phyloP scores from a whole-genome alignment of 1,140 invertebrate species.

The honey bee (Apis mellifera) region DNA sequence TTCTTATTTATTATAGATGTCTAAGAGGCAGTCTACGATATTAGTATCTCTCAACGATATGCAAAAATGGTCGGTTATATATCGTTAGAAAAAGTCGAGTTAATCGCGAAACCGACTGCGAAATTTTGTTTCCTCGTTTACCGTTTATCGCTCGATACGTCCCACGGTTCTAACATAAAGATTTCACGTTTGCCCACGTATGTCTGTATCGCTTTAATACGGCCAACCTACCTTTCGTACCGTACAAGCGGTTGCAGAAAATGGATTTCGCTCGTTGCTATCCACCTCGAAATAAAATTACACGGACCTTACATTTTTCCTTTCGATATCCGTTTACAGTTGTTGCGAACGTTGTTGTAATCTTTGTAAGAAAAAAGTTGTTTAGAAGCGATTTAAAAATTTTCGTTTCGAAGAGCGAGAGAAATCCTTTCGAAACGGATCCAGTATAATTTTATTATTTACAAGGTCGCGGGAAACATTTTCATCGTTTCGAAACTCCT shows the following conservation, averaged over 20 bases:
- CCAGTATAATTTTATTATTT: too few relatives aligned
- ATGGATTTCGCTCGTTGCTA: not conserved
- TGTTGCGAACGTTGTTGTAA: too few relatives aligned
- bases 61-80: constrained; percentile 3
- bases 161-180: constrained; percentile 43
- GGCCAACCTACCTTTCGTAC: constrained; percentile 14
- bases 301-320: not conserved
- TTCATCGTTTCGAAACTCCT: not conserved
- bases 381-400: too few relatives aligned
- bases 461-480: not conserved
- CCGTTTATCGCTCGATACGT: constrained; percentile 44
- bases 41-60: not conserved
- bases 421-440: too few relatives aligned
- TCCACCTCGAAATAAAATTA: not conserved
- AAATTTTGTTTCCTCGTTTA: constrained; percentile 19
- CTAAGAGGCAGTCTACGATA: not conserved
- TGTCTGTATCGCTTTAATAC: constrained; percentile 23
- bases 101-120: not conserved
- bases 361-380: too few relatives aligned
- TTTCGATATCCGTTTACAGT: not conserved
- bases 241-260: not conserved
- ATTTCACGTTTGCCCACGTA: constrained; percentile 70
- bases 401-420: too few relatives aligned
- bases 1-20: not conserved
- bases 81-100: not conserved